Percentiles rank a stretch among this genome's conserved stretches.
phyloP scores from a whole-genome alignment of 2,888 invertebrate genomes.

The Oscheius sp. region DNA sequence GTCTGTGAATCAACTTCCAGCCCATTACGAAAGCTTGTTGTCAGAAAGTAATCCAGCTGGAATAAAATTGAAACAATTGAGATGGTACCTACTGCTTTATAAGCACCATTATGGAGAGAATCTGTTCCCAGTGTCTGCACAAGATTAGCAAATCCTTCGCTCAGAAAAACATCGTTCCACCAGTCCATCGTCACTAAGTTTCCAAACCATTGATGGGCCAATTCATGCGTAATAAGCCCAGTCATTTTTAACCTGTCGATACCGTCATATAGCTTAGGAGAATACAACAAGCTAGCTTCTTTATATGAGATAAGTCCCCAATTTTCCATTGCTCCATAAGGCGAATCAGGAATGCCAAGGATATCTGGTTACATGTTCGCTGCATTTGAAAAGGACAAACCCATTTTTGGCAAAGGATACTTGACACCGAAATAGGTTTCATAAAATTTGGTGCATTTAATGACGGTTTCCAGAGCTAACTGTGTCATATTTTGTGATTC shows the following conservation, averaged over 20 bases:
- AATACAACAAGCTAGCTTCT: slow-evolving; percentile 81
- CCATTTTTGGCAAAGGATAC: slow-evolving; percentile 89
- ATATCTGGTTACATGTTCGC: background rate
- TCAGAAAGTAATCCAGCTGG: background rate
- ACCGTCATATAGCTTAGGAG: slow-evolving; percentile 79
- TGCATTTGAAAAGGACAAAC: slow-evolving; percentile 74
- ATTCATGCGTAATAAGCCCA: slow-evolving; percentile 76
- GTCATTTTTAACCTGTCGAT: slow-evolving; percentile 82
- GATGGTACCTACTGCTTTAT: background rate
- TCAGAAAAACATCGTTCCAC: slow-evolving; percentile 71
- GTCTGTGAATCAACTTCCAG: background rate
- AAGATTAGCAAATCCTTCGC: slow-evolving; percentile 64
- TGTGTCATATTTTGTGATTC: slow-evolving; percentile 80
- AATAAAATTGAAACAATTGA: background rate
- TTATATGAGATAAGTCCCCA: slow-evolving; percentile 89
- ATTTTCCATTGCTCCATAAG: slow-evolving; percentile 88
- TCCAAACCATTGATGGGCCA: slow-evolving; percentile 70
- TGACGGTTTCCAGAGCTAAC: slow-evolving; percentile 76
- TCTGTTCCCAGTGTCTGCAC: slow-evolving; percentile 61
- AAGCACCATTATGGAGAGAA: slow-evolving; percentile 39
- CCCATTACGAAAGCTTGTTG: background rate
- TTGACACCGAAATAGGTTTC: slow-evolving; percentile 84
- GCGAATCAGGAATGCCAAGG: slow-evolving; percentile 73
- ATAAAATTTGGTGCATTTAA: slow-evolving; percentile 73
- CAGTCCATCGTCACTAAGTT: slow-evolving; percentile 71